Percentiles rank a stretch among this genome's conserved stretches.
These are phyloP conservation scores for Entomobrya multifasciata DNA, from an alignment of 2,888 invertebrate genomes.

Conservation along the genomic window DNA sequence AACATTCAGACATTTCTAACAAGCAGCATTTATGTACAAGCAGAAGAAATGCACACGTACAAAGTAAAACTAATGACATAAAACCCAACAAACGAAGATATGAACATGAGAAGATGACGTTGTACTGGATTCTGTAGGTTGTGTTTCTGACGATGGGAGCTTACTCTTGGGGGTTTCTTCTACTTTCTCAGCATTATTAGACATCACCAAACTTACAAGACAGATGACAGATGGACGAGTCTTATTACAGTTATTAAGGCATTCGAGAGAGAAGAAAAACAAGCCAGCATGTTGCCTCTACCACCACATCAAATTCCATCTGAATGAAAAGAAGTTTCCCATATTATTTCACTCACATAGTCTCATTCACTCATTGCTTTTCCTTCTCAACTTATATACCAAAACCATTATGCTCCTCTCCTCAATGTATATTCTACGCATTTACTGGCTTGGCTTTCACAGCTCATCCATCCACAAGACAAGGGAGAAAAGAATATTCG, in stretches of 20 bases:
- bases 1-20: no score
- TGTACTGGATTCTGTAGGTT: slow-evolving; percentile 15
- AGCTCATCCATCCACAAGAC: slow-evolving; percentile 55
- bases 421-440: not conserved
- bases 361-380: slow-evolving; percentile 21
- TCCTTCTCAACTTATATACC: no score
- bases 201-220: slow-evolving; percentile 55
- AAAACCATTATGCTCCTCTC: not conserved
- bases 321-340: slow-evolving; percentile 54
- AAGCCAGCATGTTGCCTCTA: slow-evolving; percentile 52
- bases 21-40: no score
- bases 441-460: not conserved
- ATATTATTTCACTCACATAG: slow-evolving; percentile 62
- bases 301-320: slow-evolving; percentile 41
- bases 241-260: slow-evolving; percentile 57
- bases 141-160: slow-evolving; percentile 6
- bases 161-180: not conserved
- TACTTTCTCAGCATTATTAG: slow-evolving; percentile 57
- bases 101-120: not conserved
- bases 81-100: slow-evolving; percentile 20
- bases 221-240: slow-evolving; percentile 70
- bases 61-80: not conserved
- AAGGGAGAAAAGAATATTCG: slow-evolving; percentile 54
- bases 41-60: not conserved
- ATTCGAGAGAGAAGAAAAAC: no score